These are phyloP conservation scores for Nycticryphes semicollaris DNA, from an alignment of 2,113 vertebrate genomes.

Conservation along the genomic window DNA sequence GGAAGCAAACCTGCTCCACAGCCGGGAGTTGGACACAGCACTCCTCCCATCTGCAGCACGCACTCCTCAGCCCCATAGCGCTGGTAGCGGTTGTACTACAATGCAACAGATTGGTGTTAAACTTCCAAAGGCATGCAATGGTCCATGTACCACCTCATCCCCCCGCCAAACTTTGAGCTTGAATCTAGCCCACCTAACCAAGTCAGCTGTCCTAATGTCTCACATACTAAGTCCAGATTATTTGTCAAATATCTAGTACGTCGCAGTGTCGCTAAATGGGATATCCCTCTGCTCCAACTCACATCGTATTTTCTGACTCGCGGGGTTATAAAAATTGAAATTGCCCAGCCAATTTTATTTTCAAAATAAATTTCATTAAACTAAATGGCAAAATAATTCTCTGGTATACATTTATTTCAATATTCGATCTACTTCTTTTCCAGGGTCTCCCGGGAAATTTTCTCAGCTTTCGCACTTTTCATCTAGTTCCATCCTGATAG, in stretches of 20 bases:
- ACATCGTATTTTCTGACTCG: background rate
- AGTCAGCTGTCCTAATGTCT: background rate
- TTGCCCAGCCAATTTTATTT: background rate
- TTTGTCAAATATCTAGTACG: background rate
- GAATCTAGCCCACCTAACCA: background rate
- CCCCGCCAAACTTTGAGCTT: background rate
- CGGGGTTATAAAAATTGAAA: background rate
- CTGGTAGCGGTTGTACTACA: constrained; percentile 90
- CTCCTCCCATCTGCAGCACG: constrained; percentile 84
- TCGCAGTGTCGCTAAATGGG: background rate
- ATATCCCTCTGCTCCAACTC: background rate
- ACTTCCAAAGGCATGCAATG: background rate
- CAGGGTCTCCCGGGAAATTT: background rate
- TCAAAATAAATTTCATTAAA: background rate
- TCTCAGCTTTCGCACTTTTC: background rate
- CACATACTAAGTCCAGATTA: background rate
- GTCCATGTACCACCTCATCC: background rate
- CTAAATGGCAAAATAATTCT: background rate
- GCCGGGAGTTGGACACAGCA: constrained; percentile 85
- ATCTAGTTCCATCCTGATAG: background rate
- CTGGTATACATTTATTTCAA: background rate
- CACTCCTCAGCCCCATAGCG: constrained; percentile 87
- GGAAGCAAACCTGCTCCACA: constrained; percentile 90
- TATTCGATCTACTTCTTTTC: background rate
- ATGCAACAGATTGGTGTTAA: background rate